Evolutionary conservation across 2,797 vertebrate genomes (phyloP), one percentile per base, ranked within the genome.

Genomic region (Danio jaintianensis): DNA sequence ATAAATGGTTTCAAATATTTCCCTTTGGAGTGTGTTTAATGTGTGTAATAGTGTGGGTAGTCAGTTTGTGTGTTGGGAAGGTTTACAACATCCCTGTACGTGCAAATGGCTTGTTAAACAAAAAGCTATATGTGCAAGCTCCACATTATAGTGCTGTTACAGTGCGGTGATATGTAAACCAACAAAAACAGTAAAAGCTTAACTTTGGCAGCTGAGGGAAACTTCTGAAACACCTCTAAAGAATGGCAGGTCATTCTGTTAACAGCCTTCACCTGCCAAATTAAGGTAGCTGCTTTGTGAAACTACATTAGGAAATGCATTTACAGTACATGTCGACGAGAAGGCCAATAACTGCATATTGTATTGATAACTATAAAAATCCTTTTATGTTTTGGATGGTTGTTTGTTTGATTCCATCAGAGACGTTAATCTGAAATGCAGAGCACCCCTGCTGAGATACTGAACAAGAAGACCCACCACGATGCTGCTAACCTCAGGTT

Each of bases 121-220:
- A 66, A 74, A 69, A 83, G 56, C 42, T 4, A 69, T 66, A 50
- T 38, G 42, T 74, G 76, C 55, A 48, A 78, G 20, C 68, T 66
- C 18, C 40, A 50, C 58, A 78, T 84, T 84, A 75, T 76, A 67
- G 40, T 45, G 48, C 18, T 0, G 13, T 75, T 63, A 53, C 36
- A 58, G 13, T 50, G 66, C 12, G 29, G 18, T 16, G 67, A 69
- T 77, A 70, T 43, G 79, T 88, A 83, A 85, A 91, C 87, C 84
- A 87, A 89, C 87, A 75, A 71, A 86, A 90, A 89, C 89, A 87
- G 84, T 90, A 82, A 91, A 91, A 88, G 80, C 85, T 81, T 70
- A 82, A 80, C 40, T 78, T 75, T 89, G 91, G 88, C 88, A 91
- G 87, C 82, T 67, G 5, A 84, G 36, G 22, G 89, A 87, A 83